Conservation (phyloP, 1,140 invertebrate genomes). For the Drosophila subpulchrella region DNA sequence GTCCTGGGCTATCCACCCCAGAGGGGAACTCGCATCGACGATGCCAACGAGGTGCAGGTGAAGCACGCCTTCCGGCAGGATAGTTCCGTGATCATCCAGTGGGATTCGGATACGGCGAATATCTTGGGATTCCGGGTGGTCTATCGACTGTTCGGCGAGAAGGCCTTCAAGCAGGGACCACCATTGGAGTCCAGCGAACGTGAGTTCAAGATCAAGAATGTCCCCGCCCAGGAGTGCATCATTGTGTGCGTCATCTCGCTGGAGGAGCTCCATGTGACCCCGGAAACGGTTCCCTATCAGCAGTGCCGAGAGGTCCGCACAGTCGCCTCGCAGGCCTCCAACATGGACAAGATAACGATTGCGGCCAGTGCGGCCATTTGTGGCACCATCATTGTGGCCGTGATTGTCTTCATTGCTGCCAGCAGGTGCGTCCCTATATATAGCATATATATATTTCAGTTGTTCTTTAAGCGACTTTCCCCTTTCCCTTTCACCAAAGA, state of each 20-base stretch:
- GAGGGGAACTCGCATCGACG: conserved; percentile 86
- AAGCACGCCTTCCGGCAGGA: conserved; percentile 94
- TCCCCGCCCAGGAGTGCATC: conserved; percentile 95
- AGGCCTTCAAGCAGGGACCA: conserved; percentile 94
- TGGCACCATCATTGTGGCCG: conserved; percentile 94
- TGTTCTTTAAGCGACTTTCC: not conserved
- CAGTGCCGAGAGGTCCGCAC: conserved; percentile 96
- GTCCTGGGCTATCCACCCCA: conserved; percentile 89
- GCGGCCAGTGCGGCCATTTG: conserved; percentile 96
- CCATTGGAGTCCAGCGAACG: conserved; percentile 93
- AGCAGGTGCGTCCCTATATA: conserved; percentile 85
- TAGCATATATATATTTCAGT: not conserved
- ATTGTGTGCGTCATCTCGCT: conserved; percentile 96
- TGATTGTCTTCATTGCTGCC: conserved; percentile 94
- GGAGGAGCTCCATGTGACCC: conserved; percentile 93
- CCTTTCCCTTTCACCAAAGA: conserved; percentile 2
- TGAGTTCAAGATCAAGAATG: conserved; percentile 96
- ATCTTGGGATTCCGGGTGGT: conserved; percentile 95
- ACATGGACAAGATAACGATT: conserved; percentile 97
- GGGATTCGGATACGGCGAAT: conserved; percentile 94
- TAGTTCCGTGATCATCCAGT: conserved; percentile 95
- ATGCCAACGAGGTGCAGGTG: conserved; percentile 91
- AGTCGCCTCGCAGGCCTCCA: conserved; percentile 91
- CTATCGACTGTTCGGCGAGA: conserved; percentile 95
- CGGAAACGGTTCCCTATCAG: conserved; percentile 92